These are phyloP conservation scores for Ganaspis sp. DNA, from an alignment of 1,140 invertebrate genomes.

Conservation along the genomic window DNA sequence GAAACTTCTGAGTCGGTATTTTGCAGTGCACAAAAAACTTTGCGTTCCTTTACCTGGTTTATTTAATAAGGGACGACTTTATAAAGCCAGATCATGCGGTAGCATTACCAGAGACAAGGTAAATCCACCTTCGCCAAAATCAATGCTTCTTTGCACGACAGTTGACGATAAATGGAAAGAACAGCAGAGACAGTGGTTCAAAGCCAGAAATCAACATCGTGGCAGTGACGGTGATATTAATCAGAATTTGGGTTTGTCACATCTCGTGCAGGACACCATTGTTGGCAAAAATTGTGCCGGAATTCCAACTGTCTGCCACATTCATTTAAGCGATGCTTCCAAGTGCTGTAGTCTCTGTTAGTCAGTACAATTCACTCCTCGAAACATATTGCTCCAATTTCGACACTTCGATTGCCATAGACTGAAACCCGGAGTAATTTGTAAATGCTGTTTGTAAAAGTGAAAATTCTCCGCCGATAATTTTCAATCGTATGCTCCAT, in stretches of 20 bases:
- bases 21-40: conserved; percentile 80
- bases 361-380: conserved; percentile 52
- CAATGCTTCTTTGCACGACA: conserved; percentile 63
- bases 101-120: conserved; percentile 77
- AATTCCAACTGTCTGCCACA: conserved; percentile 77
- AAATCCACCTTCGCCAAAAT: conserved; percentile 66
- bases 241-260: conserved; percentile 73
- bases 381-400: neutral
- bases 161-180: conserved; percentile 71
- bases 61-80: conserved; percentile 77
- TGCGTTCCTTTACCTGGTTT: conserved; percentile 78
- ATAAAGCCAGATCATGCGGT: conserved; percentile 80
- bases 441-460: neutral
- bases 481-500: conserved; percentile 26
- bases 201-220: conserved; percentile 67
- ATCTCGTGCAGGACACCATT: conserved; percentile 62
- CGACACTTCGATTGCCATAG: neutral
- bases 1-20: conserved; percentile 80
- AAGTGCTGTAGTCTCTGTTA: conserved; percentile 80
- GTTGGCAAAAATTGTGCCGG: conserved; percentile 71
- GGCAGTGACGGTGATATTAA: conserved; percentile 76
- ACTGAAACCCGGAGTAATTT: neutral
- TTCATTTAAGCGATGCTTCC: conserved; percentile 78
- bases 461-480: neutral
- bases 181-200: conserved; percentile 67